These are phyloP conservation scores for Sabatieria punctata DNA, from an alignment of 2,888 invertebrate species.

Conservation along the genomic window DNA sequence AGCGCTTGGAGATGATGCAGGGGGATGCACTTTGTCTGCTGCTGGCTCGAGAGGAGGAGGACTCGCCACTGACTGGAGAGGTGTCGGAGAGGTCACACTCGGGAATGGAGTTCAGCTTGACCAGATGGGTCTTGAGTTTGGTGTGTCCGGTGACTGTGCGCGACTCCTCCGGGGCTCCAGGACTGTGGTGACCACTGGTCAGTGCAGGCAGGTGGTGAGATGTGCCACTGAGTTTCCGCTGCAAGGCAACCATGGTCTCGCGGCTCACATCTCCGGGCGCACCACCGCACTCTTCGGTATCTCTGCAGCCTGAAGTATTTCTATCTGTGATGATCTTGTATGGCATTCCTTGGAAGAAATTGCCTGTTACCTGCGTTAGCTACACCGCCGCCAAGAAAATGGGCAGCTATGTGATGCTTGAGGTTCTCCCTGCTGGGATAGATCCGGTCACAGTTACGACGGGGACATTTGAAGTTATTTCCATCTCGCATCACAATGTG, in stretches of 20 bases:
- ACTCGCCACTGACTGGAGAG: background rate
- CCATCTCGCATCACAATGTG: constrained; percentile 26
- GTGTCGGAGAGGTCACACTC: background rate
- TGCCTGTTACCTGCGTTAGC: no score
- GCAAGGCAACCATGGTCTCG: constrained; percentile 4
- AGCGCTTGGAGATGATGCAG: background rate
- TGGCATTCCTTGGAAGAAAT: no score
- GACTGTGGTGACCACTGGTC: background rate
- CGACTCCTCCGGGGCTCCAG: background rate
- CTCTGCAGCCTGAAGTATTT: no score
- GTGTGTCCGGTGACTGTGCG: background rate
- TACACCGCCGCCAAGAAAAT: constrained; percentile 12
- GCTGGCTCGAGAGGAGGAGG: background rate
- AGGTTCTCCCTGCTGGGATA: constrained; percentile 20
- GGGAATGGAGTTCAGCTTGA: constrained; percentile 4
- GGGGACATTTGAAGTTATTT: constrained; percentile 22
- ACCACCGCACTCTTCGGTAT: background rate
- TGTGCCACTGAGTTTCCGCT: background rate
- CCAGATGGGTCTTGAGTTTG: constrained; percentile 1
- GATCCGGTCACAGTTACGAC: constrained; percentile 15
- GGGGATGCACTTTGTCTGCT: background rate
- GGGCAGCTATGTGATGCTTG: constrained; percentile 19
- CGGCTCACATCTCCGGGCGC: background rate
- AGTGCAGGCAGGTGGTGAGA: background rate
- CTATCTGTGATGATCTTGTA: no score